These are phyloP conservation scores for Champsocephalus esox DNA, from an alignment of 2,797 vertebrate species.

Conservation along the genomic window DNA sequence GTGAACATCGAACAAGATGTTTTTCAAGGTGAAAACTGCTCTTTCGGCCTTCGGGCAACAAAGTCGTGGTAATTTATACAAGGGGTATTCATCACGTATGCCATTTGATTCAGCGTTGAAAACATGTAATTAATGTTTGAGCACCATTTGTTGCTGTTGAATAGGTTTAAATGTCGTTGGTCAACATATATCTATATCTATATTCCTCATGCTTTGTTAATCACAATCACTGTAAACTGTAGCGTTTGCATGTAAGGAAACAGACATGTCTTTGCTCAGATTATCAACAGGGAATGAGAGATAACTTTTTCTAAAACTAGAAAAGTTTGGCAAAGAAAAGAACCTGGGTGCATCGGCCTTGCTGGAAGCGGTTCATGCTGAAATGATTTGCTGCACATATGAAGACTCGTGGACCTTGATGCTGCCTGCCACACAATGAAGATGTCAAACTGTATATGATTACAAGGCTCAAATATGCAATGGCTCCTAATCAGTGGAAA, in stretches of 20 bases:
- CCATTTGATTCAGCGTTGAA: conserved; percentile 15
- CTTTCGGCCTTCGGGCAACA: conserved; percentile 34
- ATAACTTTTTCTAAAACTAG: conserved; percentile 7
- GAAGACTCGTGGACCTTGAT: conserved; percentile 7
- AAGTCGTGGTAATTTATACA: conserved; percentile 11
- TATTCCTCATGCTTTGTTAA: conserved; percentile 20
- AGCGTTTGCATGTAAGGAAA: conserved; percentile 18
- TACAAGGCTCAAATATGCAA: neutral
- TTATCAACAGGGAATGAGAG: conserved; percentile 26
- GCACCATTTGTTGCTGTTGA: conserved; percentile 34
- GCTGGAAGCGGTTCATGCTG: neutral
- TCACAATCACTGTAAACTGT: conserved; percentile 12
- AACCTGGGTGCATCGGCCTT: neutral
- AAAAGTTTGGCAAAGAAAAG: neutral
- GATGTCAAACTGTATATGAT: neutral
- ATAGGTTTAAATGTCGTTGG: conserved; percentile 8
- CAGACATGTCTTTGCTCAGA: neutral
- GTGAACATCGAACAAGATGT: conserved; percentile 40
- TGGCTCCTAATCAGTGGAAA: neutral
- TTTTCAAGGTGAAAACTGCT: conserved; percentile 38
- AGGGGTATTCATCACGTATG: conserved; percentile 28
- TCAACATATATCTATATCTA: conserved; percentile 6
- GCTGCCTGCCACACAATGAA: neutral
- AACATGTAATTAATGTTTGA: conserved; percentile 27
- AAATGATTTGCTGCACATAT: conserved; percentile 4